A percentile compares a stretch with the other conserved stretches of the same genome.
Conservation (phyloP, 2,797 vertebrate species). For the Pangasius mekongensis region DNA sequence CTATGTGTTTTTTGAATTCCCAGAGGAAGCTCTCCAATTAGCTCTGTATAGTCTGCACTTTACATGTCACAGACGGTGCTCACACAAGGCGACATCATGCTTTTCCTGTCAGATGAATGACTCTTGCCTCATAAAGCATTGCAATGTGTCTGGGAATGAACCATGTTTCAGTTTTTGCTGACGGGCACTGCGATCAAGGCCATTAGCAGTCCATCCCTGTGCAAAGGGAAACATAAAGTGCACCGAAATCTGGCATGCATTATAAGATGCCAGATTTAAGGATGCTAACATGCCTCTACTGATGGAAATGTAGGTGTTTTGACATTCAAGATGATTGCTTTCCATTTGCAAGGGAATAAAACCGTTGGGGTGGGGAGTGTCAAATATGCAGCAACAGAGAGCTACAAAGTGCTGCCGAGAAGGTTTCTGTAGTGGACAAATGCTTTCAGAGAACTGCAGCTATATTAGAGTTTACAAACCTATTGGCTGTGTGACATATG, state of each 20-base stretch:
- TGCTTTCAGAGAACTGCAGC: conserved; percentile 9
- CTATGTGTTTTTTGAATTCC: conserved; percentile 54
- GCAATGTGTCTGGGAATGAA: conserved; percentile 53
- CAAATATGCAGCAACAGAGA: conserved; percentile 17
- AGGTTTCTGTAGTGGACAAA: not conserved
- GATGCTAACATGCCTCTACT: not conserved
- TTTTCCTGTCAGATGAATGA: conserved; percentile 52
- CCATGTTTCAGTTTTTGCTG: conserved; percentile 56
- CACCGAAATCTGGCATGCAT: not conserved
- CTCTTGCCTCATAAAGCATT: conserved; percentile 40
- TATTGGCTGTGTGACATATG: not conserved
- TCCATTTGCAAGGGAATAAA: conserved; percentile 38
- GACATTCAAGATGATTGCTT: conserved; percentile 24
- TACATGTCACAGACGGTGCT: conserved; percentile 59
- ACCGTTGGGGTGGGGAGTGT: not conserved
- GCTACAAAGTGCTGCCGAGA: not conserved
- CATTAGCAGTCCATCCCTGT: conserved; percentile 22
- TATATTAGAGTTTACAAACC: conserved; percentile 13
- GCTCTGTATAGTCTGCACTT: conserved; percentile 60
- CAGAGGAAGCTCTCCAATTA: conserved; percentile 69
- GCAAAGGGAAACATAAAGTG: conserved; percentile 10
- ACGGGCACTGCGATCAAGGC: conserved; percentile 65
- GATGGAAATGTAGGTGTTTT: conserved; percentile 5
- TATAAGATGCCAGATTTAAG: not conserved
- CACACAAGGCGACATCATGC: conserved; percentile 56